Evolutionary conservation across 2,113 vertebrate genomes (phyloP), one percentile per base, ranked within the genome.

Genomic region (Helogale parvula): DNA sequence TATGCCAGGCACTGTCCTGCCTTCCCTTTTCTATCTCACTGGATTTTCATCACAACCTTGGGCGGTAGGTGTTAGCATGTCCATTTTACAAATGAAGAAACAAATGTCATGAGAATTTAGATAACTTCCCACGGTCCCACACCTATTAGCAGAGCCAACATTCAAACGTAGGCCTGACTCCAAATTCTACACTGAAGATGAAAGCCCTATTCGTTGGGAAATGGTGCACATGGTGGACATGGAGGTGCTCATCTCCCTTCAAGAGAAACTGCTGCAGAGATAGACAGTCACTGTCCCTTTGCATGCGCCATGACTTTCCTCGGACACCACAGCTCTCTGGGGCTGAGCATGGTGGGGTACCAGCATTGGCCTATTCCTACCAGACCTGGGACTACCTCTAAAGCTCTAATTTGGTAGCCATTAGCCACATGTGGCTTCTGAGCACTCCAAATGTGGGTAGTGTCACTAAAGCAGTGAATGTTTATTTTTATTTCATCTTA

Each of bases 221-320:
- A 27, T 11, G 3, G 52, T 4, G 0, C 9, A 4, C 6, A 1
- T 29, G 57, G n/a, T 9, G 41, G 66, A 15, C 31, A 19, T 25
- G 76, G 41, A 77, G 27, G 19, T n/a, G 5, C 17, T 60, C 31
- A 25, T 27, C 21, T 68, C 9, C 16, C 29, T 52, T 63, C 47
- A 38, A 27, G n/a, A 63, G 15, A 85, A 23, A 41, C 21, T 14
- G 2, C 10, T 29, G 4, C 9, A n/a, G 65, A 23, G 69, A 38
- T 0, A 1, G 13, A 14, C 1, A 74, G 45, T 2, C 14, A 19
- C 25, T 23, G 33, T 15, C 2, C 1, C n/a, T 89, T 80, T 21
- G 4, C 4, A 74, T 29, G 23, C 16, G 25, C 9, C 3, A 31
- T 16, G 31, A 38, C 33, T 50, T 33, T 63, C 47, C 29, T 63